These are phyloP conservation scores for Zosterops japonicus DNA, from an alignment of 2,113 vertebrate genomes.

Conservation along the genomic window DNA sequence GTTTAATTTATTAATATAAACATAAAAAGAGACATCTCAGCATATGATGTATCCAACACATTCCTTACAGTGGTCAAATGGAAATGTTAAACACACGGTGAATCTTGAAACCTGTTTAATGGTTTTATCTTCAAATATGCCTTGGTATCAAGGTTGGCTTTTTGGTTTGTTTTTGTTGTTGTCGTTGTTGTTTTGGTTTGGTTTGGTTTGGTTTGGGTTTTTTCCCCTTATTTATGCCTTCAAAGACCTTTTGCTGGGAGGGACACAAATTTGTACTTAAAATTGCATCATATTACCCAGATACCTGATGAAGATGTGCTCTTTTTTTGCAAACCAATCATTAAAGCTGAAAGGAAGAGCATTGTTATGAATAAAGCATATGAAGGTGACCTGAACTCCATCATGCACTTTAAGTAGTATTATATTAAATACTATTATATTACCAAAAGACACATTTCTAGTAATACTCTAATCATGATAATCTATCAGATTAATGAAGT, in stretches of 20 bases:
- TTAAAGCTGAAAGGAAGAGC: not conserved
- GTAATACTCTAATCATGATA: not conserved
- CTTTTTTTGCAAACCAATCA: not conserved
- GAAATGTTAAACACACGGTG: not conserved
- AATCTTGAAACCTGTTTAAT: not conserved
- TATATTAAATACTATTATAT: not conserved
- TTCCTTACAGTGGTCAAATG: not conserved
- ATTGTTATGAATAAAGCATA: not conserved
- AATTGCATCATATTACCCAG: not conserved
- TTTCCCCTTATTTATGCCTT: not conserved
- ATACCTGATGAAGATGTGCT: not conserved
- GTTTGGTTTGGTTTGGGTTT: no score
- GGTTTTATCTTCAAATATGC: not conserved
- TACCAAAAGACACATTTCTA: not conserved
- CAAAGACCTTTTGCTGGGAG: not conserved
- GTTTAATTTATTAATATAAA: not conserved
- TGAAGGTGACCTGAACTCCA: not conserved
- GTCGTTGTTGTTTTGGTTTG: no score
- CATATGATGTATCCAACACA: not conserved
- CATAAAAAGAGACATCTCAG: not conserved
- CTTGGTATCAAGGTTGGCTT: accelerated
- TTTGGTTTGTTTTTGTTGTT: not conserved
- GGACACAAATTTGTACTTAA: not conserved
- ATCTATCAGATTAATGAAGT: not conserved
- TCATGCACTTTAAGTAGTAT: not conserved